These are phyloP conservation scores for Dinocampus coccinellae DNA, from an alignment of 2,888 invertebrate species.

Conservation along the genomic window DNA sequence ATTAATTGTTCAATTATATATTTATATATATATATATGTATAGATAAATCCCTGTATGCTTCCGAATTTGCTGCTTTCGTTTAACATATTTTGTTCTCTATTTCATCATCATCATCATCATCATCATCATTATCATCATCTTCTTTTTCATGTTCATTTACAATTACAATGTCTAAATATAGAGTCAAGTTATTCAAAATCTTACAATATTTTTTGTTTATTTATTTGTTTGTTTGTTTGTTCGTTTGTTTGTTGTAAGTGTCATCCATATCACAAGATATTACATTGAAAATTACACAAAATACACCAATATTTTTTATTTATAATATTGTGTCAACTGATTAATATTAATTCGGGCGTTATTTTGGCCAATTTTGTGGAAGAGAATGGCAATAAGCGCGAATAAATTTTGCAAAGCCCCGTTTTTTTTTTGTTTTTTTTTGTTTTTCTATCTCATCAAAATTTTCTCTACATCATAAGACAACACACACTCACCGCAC, in stretches of 20 bases:
- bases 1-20: conserved; percentile 39
- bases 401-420: not conserved
- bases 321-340: not conserved
- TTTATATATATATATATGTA: conserved; percentile 36
- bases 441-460: not conserved
- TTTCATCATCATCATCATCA: too few species aligned
- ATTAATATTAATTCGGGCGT: not conserved
- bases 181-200: conserved; percentile 50
- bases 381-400: not conserved
- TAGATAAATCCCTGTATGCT: conserved; percentile 68
- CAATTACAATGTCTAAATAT: conserved; percentile 52
- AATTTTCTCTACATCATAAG: conserved; percentile 16
- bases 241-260: too few species aligned
- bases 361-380: not conserved
- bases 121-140: too few species aligned
- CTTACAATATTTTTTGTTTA: too few species aligned
- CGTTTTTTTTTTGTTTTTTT: too few species aligned
- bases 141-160: too few species aligned
- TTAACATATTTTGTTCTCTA: conserved; percentile 53
- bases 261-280: conserved; percentile 64
- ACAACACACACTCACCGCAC: too few species aligned
- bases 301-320: conserved; percentile 36
- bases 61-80: conserved; percentile 67
- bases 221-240: too few species aligned
- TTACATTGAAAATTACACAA: conserved; percentile 45